Percentiles rank a stretch among this genome's conserved stretches.
Evolutionary conservation across 2,888 invertebrate species (phyloP).

Genomic region (Tuta absoluta): DNA sequence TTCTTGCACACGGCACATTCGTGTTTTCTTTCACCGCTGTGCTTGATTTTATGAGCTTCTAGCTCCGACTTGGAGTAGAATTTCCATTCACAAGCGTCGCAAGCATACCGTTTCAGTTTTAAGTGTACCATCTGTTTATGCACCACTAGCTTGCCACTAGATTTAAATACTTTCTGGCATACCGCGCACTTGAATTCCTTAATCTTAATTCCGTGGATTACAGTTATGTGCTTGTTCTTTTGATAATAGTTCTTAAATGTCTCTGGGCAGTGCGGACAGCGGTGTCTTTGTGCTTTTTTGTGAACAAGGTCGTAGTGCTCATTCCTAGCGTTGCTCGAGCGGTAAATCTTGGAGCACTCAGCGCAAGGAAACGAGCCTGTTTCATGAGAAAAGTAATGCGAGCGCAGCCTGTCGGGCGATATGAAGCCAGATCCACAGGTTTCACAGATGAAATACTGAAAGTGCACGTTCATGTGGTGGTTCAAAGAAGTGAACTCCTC

Average conservation of each 20-base stretch:
- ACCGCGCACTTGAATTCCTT: constrained; percentile 69
- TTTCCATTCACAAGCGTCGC: constrained; percentile 76
- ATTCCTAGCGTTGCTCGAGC: constrained; percentile 69
- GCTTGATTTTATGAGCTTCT: constrained; percentile 78
- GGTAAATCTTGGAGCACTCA: constrained; percentile 73
- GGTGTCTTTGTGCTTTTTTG: constrained; percentile 67
- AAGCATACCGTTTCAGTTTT: constrained; percentile 68
- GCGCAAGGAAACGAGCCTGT: constrained; percentile 68
- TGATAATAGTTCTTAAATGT: constrained; percentile 71
- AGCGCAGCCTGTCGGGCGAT: constrained; percentile 63
- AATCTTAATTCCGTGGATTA: constrained; percentile 62
- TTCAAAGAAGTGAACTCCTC: constrained; percentile 66
- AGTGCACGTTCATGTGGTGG: constrained; percentile 75
- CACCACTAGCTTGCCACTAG: constrained; percentile 65
- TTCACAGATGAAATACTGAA: constrained; percentile 72
- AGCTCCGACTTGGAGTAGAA: constrained; percentile 78
- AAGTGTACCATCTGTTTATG: constrained; percentile 70
- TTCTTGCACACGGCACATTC: constrained; percentile 77
- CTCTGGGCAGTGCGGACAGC: constrained; percentile 69
- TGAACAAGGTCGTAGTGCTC: constrained; percentile 76
- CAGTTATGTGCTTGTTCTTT: constrained; percentile 65
- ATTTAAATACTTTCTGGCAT: constrained; percentile 66
- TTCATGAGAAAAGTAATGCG: constrained; percentile 65
- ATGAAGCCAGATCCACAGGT: constrained; percentile 71
- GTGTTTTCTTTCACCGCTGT: constrained; percentile 75